Evolutionary conservation across 1,140 invertebrate genomes (phyloP).

Genomic region (Lucilia sericata): DNA sequence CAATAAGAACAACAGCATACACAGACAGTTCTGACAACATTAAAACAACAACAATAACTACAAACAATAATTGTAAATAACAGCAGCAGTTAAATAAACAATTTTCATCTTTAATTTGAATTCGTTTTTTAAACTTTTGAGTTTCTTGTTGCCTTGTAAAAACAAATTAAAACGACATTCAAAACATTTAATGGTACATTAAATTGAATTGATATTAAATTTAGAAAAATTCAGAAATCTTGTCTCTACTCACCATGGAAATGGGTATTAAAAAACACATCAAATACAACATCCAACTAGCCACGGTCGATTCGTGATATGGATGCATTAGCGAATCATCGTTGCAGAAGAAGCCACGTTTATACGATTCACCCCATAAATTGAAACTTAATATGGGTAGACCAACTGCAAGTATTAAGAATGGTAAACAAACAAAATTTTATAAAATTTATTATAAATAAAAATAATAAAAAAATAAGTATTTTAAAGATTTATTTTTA

Average conservation of each 20-base stretch:
- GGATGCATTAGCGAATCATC: conserved; percentile 93
- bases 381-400: conserved; percentile 78
- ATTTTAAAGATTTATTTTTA: not conserved
- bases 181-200: not conserved
- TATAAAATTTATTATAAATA: not conserved
- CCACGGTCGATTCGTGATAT: conserved; percentile 82
- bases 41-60: not conserved
- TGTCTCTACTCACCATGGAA: conserved; percentile 74
- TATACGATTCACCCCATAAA: conserved; percentile 80
- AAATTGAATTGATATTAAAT: not conserved
- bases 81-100: not conserved
- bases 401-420: conserved; percentile 72
- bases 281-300: conserved; percentile 81
- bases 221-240: not conserved
- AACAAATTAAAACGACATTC: not conserved
- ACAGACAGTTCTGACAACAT: not conserved
- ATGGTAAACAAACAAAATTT: not conserved
- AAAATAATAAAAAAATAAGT: not conserved
- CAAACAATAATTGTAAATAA: not conserved
- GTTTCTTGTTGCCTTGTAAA: not conserved
- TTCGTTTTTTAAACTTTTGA: not conserved
- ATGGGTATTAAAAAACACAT: conserved; percentile 80
- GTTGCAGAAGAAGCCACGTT: conserved; percentile 94
- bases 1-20: not conserved
- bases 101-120: not conserved